Percentiles rank a stretch among this genome's conserved stretches.
phyloP scores from a whole-genome alignment of 2,797 vertebrate species.

The Muscicapa comitata region DNA sequence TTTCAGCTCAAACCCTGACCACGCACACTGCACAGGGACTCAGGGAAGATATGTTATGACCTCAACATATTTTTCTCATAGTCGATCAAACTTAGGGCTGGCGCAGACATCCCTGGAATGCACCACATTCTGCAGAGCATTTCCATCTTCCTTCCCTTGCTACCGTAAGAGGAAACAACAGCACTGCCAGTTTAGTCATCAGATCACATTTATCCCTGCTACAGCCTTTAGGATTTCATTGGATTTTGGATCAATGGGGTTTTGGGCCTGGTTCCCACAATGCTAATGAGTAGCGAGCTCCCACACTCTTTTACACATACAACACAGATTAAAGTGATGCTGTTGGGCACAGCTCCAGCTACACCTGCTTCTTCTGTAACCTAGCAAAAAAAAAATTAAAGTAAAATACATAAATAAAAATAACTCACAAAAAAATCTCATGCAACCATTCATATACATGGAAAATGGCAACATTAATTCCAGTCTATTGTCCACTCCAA shows the following conservation, averaged over 20 bases:
- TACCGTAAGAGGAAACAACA: neutral
- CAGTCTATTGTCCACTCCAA: neutral
- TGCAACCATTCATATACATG: accelerated
- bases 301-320: neutral
- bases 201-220: neutral
- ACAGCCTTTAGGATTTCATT: neutral
- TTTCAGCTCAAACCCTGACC: neutral
- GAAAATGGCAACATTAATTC: neutral
- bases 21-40: neutral
- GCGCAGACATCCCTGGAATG: neutral
- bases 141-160: neutral
- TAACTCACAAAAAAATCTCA: neutral
- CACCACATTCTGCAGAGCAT: neutral
- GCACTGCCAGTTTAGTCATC: neutral
- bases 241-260: conserved; percentile 2
- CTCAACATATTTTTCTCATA: neutral
- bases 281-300: neutral
- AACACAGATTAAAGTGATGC: neutral
- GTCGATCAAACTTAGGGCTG: neutral
- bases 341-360: neutral
- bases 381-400: neutral
- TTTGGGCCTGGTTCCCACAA: neutral
- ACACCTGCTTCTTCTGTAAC: neutral
- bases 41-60: neutral
- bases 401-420: neutral